Base-by-base conservation (phyloP, 2,113 vertebrate genomes). In the Mionectes macconnelli region DNA sequence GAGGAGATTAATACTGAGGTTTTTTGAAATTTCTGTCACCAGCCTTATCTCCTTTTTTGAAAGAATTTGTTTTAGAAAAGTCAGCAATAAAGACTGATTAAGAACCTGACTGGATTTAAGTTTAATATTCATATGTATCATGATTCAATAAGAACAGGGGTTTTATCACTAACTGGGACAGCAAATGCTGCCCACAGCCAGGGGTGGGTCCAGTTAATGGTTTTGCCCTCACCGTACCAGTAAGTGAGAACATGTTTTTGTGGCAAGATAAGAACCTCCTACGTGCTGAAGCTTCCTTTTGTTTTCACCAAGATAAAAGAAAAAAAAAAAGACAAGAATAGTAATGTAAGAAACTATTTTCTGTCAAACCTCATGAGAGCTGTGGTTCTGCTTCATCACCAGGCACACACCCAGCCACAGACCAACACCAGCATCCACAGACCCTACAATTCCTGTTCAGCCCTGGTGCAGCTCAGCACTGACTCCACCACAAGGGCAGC, bases 271-370 rank as follows among this genome's bases (percentile, higher is more conserved):
- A 45, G 79, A 78, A 63, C 73, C 79, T 93, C 42, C 79, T 74
- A 97, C 79, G 92, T 96, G 96, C 79, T 94, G 74, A 75, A 83
- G 63, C 76, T 84, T 94, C 90, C 90, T 94, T 84, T 88, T 89
- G 74, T 70, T 93, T 86, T 84, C 72, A 87, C 24, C 75, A 69
- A 60, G 39, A 10, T 72, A 69, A 81, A 56, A 56, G 35, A 70
- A 39, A 33, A 33, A 50, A 47, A 75, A 31, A 33, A 35, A 25
- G 15, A 25, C n/a, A 70, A 64, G 45, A 50, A 13, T 47, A 83
- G 84, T 45, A 76, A 66, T 0, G 1, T 28, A 87, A 74, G 50
- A 81, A 77, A 35, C 68, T 74, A 14, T 84, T 94, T 92, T 90
- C 82, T 92, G 78, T 75, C 75, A 96, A 86, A 89, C 64, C 88